Evolutionary conservation across 1,140 invertebrate genomes (phyloP).

Genomic region (Philaenus spumarius): DNA sequence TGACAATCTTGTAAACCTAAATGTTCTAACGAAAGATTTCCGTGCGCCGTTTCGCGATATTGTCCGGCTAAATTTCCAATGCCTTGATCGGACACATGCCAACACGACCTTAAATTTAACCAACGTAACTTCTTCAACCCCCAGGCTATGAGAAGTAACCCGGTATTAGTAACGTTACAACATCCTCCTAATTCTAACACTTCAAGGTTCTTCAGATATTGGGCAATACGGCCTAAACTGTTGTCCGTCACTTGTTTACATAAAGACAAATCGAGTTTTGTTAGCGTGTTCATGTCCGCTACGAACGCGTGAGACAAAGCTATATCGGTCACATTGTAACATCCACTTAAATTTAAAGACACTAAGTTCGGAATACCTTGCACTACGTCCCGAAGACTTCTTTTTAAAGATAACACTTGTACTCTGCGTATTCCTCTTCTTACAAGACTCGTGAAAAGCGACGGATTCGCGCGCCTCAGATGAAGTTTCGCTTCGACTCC

Average conservation of each 20-base stretch:
- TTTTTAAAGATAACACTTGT: slow-evolving; percentile 78
- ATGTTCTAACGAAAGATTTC: slow-evolving; percentile 63
- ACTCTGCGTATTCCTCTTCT: slow-evolving; percentile 80
- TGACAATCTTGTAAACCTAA: slow-evolving; percentile 92
- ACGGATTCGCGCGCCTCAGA: slow-evolving; percentile 70
- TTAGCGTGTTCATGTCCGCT: slow-evolving; percentile 62
- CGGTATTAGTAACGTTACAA: slow-evolving; percentile 81
- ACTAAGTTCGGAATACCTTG: slow-evolving; percentile 78
- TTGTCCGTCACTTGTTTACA: slow-evolving; percentile 93
- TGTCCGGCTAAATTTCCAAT: slow-evolving; percentile 79
- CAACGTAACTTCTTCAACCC: slow-evolving; percentile 74
- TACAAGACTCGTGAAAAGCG: slow-evolving; percentile 77
- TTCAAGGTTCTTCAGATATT: slow-evolving; percentile 80
- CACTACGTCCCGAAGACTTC: slow-evolving; percentile 80
- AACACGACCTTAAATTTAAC: slow-evolving; percentile 84
- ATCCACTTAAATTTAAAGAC: slow-evolving; percentile 84
- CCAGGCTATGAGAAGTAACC: slow-evolving; percentile 76
- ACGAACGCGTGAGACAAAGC: slow-evolving; percentile 76
- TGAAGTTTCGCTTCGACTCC: slow-evolving; percentile 87
- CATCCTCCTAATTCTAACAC: slow-evolving; percentile 85
- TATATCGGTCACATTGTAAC: slow-evolving; percentile 81
- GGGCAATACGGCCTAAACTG: slow-evolving; percentile 72
- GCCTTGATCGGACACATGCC: slow-evolving; percentile 83
- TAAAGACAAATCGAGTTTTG: slow-evolving; percentile 76
- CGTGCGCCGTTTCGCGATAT: slow-evolving; percentile 53